Evolutionary conservation across 2,797 vertebrate species (phyloP).

Genomic region (Diceros bicornis): DNA sequence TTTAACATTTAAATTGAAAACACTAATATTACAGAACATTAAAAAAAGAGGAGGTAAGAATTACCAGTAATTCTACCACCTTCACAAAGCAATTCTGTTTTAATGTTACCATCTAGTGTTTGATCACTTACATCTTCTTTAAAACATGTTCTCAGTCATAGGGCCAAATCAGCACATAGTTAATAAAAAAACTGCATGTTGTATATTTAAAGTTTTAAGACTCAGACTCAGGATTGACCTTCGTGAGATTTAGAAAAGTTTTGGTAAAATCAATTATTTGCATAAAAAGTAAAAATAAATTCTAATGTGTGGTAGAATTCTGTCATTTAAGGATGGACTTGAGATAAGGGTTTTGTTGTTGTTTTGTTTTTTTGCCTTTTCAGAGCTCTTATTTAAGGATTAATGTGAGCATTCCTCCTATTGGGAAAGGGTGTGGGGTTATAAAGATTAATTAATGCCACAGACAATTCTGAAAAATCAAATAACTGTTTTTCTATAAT

Average conservation of each 20-base stretch:
- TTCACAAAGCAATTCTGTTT: slow-evolving; percentile 17
- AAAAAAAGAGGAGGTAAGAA: neutral
- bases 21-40: neutral
- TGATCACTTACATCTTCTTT: neutral
- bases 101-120: slow-evolving; percentile 1
- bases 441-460: slow-evolving; percentile 41
- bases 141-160: neutral
- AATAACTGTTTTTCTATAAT: slow-evolving; percentile 31
- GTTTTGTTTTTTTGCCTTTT: slow-evolving; percentile 19
- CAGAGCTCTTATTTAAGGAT: slow-evolving; percentile 34
- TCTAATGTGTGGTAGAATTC: neutral
- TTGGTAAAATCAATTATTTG: slow-evolving; percentile 54
- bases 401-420: slow-evolving; percentile 16
- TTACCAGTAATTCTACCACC: neutral
- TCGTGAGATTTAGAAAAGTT: slow-evolving; percentile 40
- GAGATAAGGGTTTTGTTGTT: neutral
- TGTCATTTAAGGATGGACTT: slow-evolving; percentile 32
- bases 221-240: slow-evolving; percentile 14
- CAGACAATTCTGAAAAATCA: neutral
- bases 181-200: slow-evolving; percentile 25
- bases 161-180: neutral
- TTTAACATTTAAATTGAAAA: slow-evolving; percentile 59
- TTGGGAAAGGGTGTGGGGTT: slow-evolving; percentile 20
- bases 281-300: slow-evolving; percentile 28
- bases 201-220: slow-evolving; percentile 43